Base-by-base conservation (phyloP, 1,140 invertebrate genomes). In the Globodera ellingtonae region DNA sequence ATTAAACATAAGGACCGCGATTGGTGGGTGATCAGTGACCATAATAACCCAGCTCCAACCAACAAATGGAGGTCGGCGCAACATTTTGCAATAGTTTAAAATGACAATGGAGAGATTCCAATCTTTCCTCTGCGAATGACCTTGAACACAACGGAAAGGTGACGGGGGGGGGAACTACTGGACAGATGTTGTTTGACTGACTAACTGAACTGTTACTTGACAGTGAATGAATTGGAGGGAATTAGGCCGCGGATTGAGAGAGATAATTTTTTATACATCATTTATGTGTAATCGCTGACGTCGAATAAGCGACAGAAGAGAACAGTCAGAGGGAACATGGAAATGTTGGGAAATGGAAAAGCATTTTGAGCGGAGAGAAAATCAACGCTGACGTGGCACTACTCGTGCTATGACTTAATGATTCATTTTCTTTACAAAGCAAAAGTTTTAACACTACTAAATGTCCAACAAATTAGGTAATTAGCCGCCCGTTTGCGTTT, bases 351-450 rank as follows among this genome's bases (percentile, higher is more conserved):
- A n/a, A 13, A 52, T 10, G 56, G 56, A 13, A 59, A 59, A 59
- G 56, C 56, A 18, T 0, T 52, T 52, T 52, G 50, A 10, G 8
- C 4, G 5, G 8, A 8, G 52, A 15, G 52, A 10, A 52, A 62
- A 6, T 15, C 10, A 62, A 5, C 18, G 56, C 56, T 62, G 56
- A 62, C 56, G 56, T 62, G 56, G 56, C 56, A 18, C 13, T 62
- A 18, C 13, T 62, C 18, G 56, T 62, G 50, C 70, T n/a, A 21
- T 47, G 18, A 56, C 35, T 73, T 35, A 48, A 21, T 72, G 13
- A 46, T 73, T 73, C 8, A 24, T 79, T 79, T 69, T 35, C 24
- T n/a, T n/a, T n/a, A n/a, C n/a, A n/a, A n/a, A n/a, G n/a, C n/a
- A n/a, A n/a, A n/a, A n/a, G n/a, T n/a, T n/a, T n/a, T n/a, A n/a